Base-by-base conservation (phyloP, 2,888 invertebrate species). In the Lycaena phlaeas region DNA sequence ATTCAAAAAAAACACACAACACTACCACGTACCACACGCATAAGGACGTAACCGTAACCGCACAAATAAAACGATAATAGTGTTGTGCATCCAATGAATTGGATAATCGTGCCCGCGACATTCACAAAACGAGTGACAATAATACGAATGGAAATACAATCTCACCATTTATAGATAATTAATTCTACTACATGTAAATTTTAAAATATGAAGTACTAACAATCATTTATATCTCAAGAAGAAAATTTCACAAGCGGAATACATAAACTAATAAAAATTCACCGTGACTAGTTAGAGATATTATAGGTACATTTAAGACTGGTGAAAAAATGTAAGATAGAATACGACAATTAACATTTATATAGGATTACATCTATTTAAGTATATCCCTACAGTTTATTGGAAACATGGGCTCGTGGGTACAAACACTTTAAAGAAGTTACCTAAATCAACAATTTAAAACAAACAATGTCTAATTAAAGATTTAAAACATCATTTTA, bases 171-270 rank as follows among this genome's bases (percentile, higher is more conserved):
- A 18, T 18, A 30, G 14, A 34, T 18, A 34, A 9, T 34, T n/a
- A n/a, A n/a, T n/a, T n/a, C n/a, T 22, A 34, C n/a, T 22, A 34
- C 11, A 18, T 22, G 12, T 34, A 34, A 22, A 31, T n/a, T 11
- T 4, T 30, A 30, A 15, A 2, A 14, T 29, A 14, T 15, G 30
- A 30, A 30, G 15, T 15, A n/a, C 30, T 30, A 30, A 14, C n/a
- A n/a, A n/a, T n/a, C n/a, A n/a, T n/a, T 30, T 30, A 15, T 30
- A 30, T 30, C 30, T 15, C 30, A 30, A 15, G 15, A 10, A 30
- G 30, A 30, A 30, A 30, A 30, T 30, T n/a, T n/a, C n/a, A 30
- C 30, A 30, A 30, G 30, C 30, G 30, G 15, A 30, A n/a, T n/a
- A n/a, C n/a, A n/a, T n/a, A n/a, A n/a, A n/a, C n/a, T n/a, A n/a